Conservation (phyloP, 2,888 invertebrate species). For the Agonum fuliginosum region DNA sequence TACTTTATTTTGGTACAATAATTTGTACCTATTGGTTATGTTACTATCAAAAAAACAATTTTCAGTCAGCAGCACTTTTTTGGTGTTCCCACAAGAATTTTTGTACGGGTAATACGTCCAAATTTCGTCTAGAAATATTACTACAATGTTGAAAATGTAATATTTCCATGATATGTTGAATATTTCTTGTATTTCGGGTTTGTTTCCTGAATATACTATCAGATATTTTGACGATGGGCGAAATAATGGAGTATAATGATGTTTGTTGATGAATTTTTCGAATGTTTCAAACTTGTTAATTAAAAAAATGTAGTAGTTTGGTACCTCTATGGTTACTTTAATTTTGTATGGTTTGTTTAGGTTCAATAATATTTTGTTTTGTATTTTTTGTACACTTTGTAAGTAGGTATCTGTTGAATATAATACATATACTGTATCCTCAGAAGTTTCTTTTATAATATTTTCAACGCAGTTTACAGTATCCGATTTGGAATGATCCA, state of each 20-base stretch:
- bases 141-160: neutral
- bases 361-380: too few species aligned
- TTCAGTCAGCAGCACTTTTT: neutral
- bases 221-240: neutral
- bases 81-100: neutral
- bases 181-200: neutral
- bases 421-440: too few species aligned
- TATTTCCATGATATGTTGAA: constrained; percentile 3
- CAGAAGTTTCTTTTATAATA: too few species aligned
- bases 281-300: neutral
- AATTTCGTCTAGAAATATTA: neutral
- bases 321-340: too few species aligned
- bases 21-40: constrained; percentile 4
- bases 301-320: constrained; percentile 23
- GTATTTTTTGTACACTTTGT: too few species aligned
- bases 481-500: too few species aligned
- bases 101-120: constrained; percentile 26
- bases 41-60: neutral
- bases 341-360: too few species aligned
- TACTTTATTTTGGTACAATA: constrained; percentile 39
- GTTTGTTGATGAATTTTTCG: constrained; percentile 4
- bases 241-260: neutral
- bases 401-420: too few species aligned
- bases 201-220: neutral
- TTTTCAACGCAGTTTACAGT: too few species aligned